Evolutionary conservation across 2,888 invertebrate species (phyloP).

Genomic region (Junonia oenone): DNA sequence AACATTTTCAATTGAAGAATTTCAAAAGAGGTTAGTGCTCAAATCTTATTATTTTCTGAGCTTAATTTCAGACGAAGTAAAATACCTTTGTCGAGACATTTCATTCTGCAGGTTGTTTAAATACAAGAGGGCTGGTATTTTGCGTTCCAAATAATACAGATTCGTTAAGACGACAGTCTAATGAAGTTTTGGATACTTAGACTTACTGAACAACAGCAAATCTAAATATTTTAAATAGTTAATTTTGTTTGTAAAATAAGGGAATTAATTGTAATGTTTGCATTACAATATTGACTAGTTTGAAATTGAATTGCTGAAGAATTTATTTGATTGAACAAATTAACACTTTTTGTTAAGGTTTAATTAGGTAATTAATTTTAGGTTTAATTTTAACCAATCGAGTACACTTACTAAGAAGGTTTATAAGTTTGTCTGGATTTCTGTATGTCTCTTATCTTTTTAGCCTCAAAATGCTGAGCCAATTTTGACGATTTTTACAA

Average conservation of each 20-base stretch:
- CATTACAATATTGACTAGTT: not conserved
- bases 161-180: constrained; percentile 21
- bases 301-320: no score
- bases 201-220: constrained; percentile 1
- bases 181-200: constrained; percentile 21
- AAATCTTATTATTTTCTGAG: not conserved
- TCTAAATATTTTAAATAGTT: constrained; percentile 12
- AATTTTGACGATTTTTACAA: no score
- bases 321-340: no score
- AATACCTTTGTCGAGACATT: constrained; percentile 3
- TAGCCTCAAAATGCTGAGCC: no score
- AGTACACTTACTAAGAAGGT: no score
- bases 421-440: no score
- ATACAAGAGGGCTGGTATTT: constrained; percentile 14
- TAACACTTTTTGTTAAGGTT: no score
- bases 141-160: constrained; percentile 20
- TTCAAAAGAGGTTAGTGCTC: not conserved
- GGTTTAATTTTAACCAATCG: no score
- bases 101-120: constrained; percentile 12
- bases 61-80: constrained; percentile 1
- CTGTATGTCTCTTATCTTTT: no score
- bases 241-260: not conserved
- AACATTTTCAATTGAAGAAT: not conserved
- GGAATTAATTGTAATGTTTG: not conserved
- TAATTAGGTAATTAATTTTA: no score